Conservation (phyloP, 2,888 invertebrate genomes). For the Amiota minor region DNA sequence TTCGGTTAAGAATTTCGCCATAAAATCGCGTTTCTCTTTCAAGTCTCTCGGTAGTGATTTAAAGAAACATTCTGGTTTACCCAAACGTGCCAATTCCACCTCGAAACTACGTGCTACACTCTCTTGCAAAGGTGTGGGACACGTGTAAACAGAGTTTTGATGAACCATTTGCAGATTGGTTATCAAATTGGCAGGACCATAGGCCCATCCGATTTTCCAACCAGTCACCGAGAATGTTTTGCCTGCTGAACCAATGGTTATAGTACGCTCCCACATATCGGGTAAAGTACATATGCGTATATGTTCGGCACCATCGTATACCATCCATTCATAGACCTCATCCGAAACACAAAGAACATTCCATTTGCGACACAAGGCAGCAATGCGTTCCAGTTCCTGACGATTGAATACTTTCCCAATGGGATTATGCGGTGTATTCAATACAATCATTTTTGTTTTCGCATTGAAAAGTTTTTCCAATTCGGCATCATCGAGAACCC, state of each 20-base stretch:
- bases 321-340: constrained; percentile 99
- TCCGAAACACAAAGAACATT: constrained; percentile 94
- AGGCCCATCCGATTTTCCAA: constrained; percentile 97
- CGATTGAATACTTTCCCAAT: constrained; percentile 86
- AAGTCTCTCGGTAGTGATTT: constrained; percentile 83
- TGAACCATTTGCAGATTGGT: constrained; percentile 89
- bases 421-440: constrained; percentile 99
- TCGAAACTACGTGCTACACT: constrained; percentile 94
- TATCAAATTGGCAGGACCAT: constrained; percentile 88
- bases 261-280: constrained; percentile 97
- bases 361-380: constrained; percentile 91
- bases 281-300: constrained; percentile 96
- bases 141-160: constrained; percentile 95
- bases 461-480: constrained; percentile 85
- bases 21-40: constrained; percentile 84
- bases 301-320: constrained; percentile 87
- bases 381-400: constrained; percentile 84
- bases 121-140: constrained; percentile 92
- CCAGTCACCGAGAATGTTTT: constrained; percentile 99
- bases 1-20: constrained; percentile 82
- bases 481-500: constrained; percentile 89
- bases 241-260: constrained; percentile 97
- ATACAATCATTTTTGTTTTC: constrained; percentile 93
- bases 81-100: constrained; percentile 81
- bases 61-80: constrained; percentile 88